Evolutionary conservation across 2,888 invertebrate species (phyloP).

Genomic region (Melieria omissa): DNA sequence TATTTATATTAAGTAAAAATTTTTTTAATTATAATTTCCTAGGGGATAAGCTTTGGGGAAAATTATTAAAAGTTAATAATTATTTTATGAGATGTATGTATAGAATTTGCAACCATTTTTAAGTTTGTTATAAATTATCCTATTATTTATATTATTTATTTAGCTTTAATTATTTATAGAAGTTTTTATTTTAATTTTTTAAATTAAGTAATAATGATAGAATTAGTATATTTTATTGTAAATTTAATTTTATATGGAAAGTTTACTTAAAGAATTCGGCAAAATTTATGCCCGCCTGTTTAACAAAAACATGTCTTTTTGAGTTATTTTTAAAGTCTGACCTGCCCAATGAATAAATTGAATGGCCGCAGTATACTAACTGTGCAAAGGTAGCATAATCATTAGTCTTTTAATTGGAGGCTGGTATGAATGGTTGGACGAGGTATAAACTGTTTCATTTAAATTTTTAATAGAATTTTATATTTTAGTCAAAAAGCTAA

Average conservation of each 20-base stretch:
- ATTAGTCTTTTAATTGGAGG: slow-evolving; percentile 82
- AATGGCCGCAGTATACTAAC: slow-evolving; percentile 47
- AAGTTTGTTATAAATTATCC: slow-evolving; percentile 62
- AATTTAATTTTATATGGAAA: slow-evolving; percentile 55
- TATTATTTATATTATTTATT: slow-evolving; percentile 67
- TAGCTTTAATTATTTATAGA: slow-evolving; percentile 66
- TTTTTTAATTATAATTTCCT: slow-evolving; percentile 68
- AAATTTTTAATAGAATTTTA: slow-evolving; percentile 69
- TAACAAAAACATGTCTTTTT: slow-evolving; percentile 83
- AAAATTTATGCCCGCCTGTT: slow-evolving; percentile 76
- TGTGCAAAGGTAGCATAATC: slow-evolving; percentile 85
- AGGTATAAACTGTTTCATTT: slow-evolving; percentile 71
- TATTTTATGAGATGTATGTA: slow-evolving; percentile 68
- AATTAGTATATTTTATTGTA: slow-evolving; percentile 70
- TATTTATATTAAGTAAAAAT: slow-evolving; percentile 59
- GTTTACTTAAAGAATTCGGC: slow-evolving; percentile 73
- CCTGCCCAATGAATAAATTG: too few relatives aligned
- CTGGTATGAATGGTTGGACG: slow-evolving; percentile 70
- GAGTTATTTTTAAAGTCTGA: slow-evolving; percentile 71
- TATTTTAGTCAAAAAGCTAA: slow-evolving; percentile 68
- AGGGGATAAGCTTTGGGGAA: slow-evolving; percentile 73
- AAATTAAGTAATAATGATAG: slow-evolving; percentile 70
- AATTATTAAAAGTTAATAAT: slow-evolving; percentile 68
- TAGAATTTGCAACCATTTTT: slow-evolving; percentile 71
- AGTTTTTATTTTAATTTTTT: slow-evolving; percentile 64